phyloP scores from a whole-genome alignment of 2,797 vertebrate genomes.

The Coilia nasus region DNA sequence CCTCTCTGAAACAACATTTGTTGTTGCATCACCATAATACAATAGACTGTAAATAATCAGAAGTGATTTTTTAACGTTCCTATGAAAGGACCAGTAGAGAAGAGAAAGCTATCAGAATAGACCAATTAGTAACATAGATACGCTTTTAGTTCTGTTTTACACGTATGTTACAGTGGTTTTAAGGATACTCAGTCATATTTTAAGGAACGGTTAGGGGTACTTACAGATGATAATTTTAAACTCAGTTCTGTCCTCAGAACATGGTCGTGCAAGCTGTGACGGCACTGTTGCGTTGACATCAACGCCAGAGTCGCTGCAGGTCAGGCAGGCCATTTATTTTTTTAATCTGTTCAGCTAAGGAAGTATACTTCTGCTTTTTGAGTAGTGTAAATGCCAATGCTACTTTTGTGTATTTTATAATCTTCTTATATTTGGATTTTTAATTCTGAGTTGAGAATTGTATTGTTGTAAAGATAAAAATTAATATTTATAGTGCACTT shows the following conservation, averaged over 20 bases:
- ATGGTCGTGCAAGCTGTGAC: slow-evolving; percentile 48
- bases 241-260: slow-evolving; percentile 52
- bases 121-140: slow-evolving; percentile 11
- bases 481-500: slow-evolving; percentile 73
- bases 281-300: slow-evolving; percentile 36
- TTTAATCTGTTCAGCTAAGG: slow-evolving; percentile 60
- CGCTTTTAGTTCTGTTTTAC: slow-evolving; percentile 44
- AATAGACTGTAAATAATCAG: slow-evolving; percentile 49
- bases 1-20: slow-evolving; percentile 30
- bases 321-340: slow-evolving; percentile 62
- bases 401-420: slow-evolving; percentile 67
- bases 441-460: slow-evolving; percentile 63
- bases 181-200: slow-evolving; percentile 46
- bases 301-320: slow-evolving; percentile 48
- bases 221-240: slow-evolving; percentile 39
- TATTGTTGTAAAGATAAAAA: slow-evolving; percentile 66
- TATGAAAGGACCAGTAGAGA: not conserved
- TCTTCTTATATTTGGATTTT: slow-evolving; percentile 63
- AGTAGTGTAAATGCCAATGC: slow-evolving; percentile 65
- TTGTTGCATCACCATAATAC: slow-evolving; percentile 42
- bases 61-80: slow-evolving; percentile 11
- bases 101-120: slow-evolving; percentile 4
- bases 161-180: slow-evolving; percentile 53
- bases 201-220: slow-evolving; percentile 46
- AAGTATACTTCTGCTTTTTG: slow-evolving; percentile 60